phyloP scores from a whole-genome alignment of 2,113 vertebrate genomes.

The Ariopsis seemanni region DNA sequence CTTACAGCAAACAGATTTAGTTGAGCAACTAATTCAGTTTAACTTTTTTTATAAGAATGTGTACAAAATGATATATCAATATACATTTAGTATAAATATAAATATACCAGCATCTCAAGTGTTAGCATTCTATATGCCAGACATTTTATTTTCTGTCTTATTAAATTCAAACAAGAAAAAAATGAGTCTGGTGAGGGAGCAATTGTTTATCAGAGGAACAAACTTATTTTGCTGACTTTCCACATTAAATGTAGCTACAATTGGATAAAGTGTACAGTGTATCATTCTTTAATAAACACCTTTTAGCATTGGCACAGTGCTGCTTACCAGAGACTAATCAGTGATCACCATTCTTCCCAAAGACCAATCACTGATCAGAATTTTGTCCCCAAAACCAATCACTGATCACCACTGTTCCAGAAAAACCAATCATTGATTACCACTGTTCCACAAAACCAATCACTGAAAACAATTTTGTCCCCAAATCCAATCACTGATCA shows the following conservation, averaged over 20 bases:
- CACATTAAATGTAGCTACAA: background rate
- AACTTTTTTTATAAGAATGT: background rate
- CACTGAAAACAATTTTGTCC: too few species aligned
- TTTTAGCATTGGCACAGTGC: background rate
- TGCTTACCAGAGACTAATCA: too few species aligned
- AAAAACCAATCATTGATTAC: too few species aligned
- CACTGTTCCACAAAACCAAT: too few species aligned
- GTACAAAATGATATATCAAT: background rate
- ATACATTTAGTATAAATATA: background rate
- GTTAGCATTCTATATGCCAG: background rate
- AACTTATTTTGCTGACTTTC: background rate
- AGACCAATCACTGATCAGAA: too few species aligned
- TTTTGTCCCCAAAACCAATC: too few species aligned
- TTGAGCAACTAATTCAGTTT: background rate
- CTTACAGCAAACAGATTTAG: conserved; percentile 10
- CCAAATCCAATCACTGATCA: background rate
- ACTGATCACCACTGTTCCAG: too few species aligned
- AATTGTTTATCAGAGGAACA: background rate
- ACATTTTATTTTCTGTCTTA: background rate
- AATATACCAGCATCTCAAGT: background rate
- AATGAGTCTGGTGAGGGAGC: background rate
- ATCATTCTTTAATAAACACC: background rate
- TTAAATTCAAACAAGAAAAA: background rate
- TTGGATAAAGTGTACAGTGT: background rate
- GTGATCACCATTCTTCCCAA: too few species aligned